phyloP scores from a whole-genome alignment of 1,140 invertebrate genomes.

The Dreissena rostriformis region DNA sequence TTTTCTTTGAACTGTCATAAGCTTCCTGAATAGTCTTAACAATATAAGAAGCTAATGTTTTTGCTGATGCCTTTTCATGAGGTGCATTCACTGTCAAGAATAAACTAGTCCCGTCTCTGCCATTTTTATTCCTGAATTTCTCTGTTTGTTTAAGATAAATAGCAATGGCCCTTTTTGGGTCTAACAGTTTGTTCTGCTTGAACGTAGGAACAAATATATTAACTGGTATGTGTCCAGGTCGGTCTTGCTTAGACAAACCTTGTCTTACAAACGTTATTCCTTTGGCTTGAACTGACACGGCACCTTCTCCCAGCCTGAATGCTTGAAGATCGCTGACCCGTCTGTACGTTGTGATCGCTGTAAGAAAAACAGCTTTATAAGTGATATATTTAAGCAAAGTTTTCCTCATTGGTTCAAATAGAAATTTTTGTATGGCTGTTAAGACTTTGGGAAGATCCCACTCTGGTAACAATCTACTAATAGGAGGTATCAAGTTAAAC shows the following conservation, averaged over 20 bases:
- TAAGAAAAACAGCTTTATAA: constrained; percentile 18
- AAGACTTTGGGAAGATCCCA: constrained; percentile 50
- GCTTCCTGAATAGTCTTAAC: no score
- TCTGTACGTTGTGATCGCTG: constrained; percentile 29
- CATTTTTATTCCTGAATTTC: not conserved
- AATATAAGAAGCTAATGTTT: no score
- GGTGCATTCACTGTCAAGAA: constrained; percentile 29
- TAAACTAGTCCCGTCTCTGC: constrained; percentile 14
- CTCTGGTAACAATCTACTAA: constrained; percentile 14
- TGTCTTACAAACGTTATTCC: constrained; percentile 44
- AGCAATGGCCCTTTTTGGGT: constrained; percentile 32
- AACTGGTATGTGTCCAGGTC: constrained; percentile 24
- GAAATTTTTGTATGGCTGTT: constrained; percentile 1
- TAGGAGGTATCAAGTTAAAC: constrained; percentile 16
- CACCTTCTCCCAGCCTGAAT: constrained; percentile 43
- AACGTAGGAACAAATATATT: constrained; percentile 57
- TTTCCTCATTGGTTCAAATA: constrained; percentile 23
- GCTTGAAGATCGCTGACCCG: constrained; percentile 53
- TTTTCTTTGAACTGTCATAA: no score
- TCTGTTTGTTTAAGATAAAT: constrained; percentile 51
- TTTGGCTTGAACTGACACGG: constrained; percentile 43
- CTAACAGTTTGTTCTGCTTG: constrained; percentile 31
- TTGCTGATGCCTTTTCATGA: not conserved
- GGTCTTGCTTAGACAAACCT: constrained; percentile 55
- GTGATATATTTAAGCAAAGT: constrained; percentile 12